These are phyloP conservation scores for Gopherus flavomarginatus DNA, from an alignment of 2,113 vertebrate species.

Conservation along the genomic window DNA sequence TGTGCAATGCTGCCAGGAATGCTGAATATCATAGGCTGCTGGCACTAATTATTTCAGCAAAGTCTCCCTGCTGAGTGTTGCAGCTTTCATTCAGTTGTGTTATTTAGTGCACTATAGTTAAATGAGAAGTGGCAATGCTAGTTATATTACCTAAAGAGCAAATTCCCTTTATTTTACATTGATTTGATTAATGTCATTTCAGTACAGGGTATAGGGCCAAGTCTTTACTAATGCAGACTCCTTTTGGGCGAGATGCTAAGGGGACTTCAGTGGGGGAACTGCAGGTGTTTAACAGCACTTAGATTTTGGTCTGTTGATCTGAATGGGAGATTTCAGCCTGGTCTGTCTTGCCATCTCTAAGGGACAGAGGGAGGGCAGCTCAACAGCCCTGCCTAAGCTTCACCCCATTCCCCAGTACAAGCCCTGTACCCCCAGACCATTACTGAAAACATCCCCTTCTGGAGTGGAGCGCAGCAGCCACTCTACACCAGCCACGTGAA, in stretches of 20 bases:
- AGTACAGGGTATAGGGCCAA: not conserved
- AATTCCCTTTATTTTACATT: slow-evolving; percentile 2
- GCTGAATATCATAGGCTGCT: slow-evolving; percentile 1
- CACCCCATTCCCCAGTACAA: not conserved
- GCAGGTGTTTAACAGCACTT: not conserved
- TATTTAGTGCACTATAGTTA: not conserved
- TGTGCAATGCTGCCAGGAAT: slow-evolving; percentile 28
- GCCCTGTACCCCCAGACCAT: not conserved
- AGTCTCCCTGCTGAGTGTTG: not conserved
- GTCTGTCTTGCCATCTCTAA: not conserved
- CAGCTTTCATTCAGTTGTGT: slow-evolving; percentile 9
- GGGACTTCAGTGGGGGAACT: fast-evolving
- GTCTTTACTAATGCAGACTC: not conserved
- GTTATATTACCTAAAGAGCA: slow-evolving; percentile 1
- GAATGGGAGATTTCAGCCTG: not conserved
- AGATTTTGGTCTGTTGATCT: not conserved
- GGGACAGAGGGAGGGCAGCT: not conserved
- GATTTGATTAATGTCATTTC: slow-evolving; percentile 5
- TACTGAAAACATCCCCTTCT: not conserved
- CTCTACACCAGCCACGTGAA: not conserved
- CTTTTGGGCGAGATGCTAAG: not conserved
- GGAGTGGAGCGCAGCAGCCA: not conserved
- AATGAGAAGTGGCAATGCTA: not conserved
- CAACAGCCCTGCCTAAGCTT: not conserved
- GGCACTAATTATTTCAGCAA: slow-evolving; percentile 54